phyloP scores from a whole-genome alignment of 2,113 vertebrate species.

The Alethe diademata region DNA sequence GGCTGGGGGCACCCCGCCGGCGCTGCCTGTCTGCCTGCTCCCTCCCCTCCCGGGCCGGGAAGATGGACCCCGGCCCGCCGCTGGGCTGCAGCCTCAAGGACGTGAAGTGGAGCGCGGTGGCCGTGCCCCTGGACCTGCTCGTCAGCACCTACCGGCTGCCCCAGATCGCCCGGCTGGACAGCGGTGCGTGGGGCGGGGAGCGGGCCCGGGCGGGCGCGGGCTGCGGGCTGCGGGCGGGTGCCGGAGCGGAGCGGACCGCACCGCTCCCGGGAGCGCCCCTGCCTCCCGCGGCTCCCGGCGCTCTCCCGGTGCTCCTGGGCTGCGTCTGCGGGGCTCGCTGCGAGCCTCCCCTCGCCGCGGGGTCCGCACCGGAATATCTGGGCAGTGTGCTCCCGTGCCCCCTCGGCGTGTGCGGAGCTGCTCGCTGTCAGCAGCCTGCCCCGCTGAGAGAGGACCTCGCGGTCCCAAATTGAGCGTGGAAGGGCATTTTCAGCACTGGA shows the following conservation, averaged over 20 bases:
- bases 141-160: slow-evolving; percentile 91
- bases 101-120: slow-evolving; percentile 90
- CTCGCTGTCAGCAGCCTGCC: background rate
- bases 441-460: background rate
- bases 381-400: rapidly evolving
- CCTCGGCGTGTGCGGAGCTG: background rate
- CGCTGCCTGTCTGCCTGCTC: background rate
- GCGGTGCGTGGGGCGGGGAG: slow-evolving; percentile 40
- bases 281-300: background rate
- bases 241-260: background rate
- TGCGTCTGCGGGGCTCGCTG: background rate
- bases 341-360: rapidly evolving
- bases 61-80: slow-evolving; percentile 73
- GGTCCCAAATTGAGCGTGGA: background rate
- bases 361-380: background rate
- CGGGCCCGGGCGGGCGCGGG: background rate
- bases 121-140: slow-evolving; percentile 88
- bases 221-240: background rate
- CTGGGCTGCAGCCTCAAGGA: slow-evolving; percentile 86
- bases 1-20: background rate
- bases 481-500: background rate
- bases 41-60: slow-evolving; percentile 11
- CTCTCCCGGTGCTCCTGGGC: background rate
- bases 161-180: slow-evolving; percentile 83
- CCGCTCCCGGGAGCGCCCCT: background rate